A percentile compares a stretch with the other conserved stretches of the same genome.
These are phyloP conservation scores for Caradrina kadenii DNA, from an alignment of 2,888 invertebrate genomes.

Conservation along the genomic window DNA sequence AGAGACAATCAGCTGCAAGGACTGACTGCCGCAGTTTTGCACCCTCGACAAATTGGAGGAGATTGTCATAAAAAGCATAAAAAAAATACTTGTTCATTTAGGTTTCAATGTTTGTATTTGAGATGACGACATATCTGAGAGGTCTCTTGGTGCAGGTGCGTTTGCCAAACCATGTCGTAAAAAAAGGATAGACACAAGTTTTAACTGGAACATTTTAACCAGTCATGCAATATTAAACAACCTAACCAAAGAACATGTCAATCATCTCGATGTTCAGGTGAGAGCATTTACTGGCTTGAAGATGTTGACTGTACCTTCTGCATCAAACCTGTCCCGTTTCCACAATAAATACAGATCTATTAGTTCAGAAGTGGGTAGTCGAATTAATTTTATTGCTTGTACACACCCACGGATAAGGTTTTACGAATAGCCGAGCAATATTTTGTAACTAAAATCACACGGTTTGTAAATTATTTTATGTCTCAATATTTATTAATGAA, in stretches of 20 bases:
- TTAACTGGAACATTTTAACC: no score
- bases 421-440: conserved; percentile 24
- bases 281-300: not conserved
- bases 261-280: not conserved
- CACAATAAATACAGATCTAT: conserved; percentile 31
- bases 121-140: no score
- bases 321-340: conserved; percentile 3
- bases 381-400: conserved; percentile 57
- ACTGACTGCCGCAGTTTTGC: no score
- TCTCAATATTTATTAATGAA: conserved; percentile 5
- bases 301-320: conserved; percentile 20
- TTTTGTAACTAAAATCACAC: conserved; percentile 40
- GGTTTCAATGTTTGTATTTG: no score
- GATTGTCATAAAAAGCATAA: no score
- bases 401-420: conserved; percentile 45
- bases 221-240: no score
- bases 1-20: no score
- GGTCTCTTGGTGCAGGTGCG: no score
- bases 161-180: no score
- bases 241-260: not conserved
- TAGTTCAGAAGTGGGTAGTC: conserved; percentile 57
- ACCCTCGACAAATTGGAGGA: no score
- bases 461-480: conserved; percentile 20
- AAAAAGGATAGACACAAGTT: no score
- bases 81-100: no score